Conservation (phyloP, 2,113 vertebrate species). For the Entomyzon cyanotis region DNA sequence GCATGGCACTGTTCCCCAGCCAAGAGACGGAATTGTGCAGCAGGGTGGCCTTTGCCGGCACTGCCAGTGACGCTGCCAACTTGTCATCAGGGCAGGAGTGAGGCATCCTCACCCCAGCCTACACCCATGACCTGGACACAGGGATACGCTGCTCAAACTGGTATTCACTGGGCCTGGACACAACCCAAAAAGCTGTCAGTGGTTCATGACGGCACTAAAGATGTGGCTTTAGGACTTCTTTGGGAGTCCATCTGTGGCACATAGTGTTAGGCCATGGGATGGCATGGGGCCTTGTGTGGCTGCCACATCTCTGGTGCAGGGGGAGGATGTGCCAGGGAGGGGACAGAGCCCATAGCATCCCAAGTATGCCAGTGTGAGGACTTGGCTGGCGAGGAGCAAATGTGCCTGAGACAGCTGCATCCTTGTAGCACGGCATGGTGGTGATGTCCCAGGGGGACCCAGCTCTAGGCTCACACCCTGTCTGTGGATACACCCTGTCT, state of each 20-base stretch:
- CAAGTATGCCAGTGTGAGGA: background rate
- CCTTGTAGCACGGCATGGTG: fast-evolving
- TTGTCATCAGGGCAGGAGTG: background rate
- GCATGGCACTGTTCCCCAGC: background rate
- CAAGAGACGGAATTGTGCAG: background rate
- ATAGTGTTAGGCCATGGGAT: background rate
- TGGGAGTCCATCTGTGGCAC: background rate
- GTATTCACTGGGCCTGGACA: background rate
- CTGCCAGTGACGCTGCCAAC: background rate
- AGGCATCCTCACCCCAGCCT: background rate
- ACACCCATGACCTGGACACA: fast-evolving
- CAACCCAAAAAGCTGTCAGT: background rate
- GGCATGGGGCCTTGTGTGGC: background rate
- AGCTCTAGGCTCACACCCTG: background rate
- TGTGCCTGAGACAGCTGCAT: fast-evolving
- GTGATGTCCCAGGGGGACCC: fast-evolving
- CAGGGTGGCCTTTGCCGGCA: background rate
- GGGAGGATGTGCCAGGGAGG: background rate
- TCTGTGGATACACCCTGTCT: background rate
- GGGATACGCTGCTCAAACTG: fast-evolving
- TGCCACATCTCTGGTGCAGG: background rate
- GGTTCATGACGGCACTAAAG: background rate
- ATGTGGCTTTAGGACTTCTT: background rate
- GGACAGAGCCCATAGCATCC: background rate
- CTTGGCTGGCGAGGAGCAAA: background rate